Conservation (phyloP, 2,113 vertebrate species). For the Prinia subflava region DNA sequence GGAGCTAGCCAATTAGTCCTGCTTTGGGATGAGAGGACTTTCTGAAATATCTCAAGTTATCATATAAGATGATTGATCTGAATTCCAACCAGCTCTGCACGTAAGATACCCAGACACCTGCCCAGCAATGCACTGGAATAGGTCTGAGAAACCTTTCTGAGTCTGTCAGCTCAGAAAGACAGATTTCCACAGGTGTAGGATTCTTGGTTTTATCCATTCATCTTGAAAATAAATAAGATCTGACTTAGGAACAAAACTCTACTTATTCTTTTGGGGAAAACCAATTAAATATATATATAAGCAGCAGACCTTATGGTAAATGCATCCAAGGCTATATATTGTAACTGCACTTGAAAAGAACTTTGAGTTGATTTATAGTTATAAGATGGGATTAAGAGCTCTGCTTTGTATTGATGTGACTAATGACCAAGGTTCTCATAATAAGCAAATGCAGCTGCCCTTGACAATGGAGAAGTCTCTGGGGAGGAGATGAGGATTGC, state of each 20-base stretch:
- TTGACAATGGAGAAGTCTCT: constrained; percentile 55
- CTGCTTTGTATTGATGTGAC: constrained; percentile 21
- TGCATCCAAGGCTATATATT: neutral
- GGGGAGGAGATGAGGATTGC: neutral
- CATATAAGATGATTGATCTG: neutral
- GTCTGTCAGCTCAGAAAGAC: neutral
- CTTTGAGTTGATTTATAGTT: constrained; percentile 39
- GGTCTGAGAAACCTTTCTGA: neutral
- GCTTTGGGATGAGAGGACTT: neutral
- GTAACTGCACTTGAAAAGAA: constrained; percentile 14
- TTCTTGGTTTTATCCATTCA: neutral
- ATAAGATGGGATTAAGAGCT: neutral
- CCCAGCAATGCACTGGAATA: neutral
- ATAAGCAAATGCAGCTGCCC: constrained; percentile 60
- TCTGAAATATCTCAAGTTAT: neutral
- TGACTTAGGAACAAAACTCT: neutral
- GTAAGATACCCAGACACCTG: neutral
- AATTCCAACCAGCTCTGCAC: neutral
- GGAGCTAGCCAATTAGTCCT: neutral
- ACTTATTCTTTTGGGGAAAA: neutral
- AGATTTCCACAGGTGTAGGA: neutral
- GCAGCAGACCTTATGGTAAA: neutral
- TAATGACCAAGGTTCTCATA: constrained; percentile 48
- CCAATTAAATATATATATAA: neutral
- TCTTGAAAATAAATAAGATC: neutral